Evolutionary conservation across 2,797 vertebrate genomes (phyloP).

Genomic region (Mormyrops boulengeri): DNA sequence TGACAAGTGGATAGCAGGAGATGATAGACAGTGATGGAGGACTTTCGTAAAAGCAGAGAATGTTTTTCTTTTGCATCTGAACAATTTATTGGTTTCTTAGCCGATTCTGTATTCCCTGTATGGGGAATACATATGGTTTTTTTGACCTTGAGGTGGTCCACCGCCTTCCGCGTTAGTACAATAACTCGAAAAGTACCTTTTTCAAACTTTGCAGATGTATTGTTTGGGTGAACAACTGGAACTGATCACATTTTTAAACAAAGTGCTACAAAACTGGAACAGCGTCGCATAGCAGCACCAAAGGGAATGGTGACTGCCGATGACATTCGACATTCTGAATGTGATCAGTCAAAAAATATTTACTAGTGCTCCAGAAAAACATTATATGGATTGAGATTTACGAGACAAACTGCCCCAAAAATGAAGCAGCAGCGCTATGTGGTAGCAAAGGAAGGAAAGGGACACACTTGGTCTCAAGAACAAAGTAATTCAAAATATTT

Average conservation of each 20-base stretch:
- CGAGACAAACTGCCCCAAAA: background rate
- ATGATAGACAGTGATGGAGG: background rate
- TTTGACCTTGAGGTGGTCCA: background rate
- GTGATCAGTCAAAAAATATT: background rate
- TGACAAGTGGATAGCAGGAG: background rate
- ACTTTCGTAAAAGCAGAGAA: background rate
- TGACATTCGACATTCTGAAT: background rate
- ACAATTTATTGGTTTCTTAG: background rate
- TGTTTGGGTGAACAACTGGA: background rate
- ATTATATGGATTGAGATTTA: background rate
- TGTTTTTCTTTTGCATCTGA: background rate
- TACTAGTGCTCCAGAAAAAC: background rate
- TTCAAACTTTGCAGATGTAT: background rate
- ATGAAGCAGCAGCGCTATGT: background rate
- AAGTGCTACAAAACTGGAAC: background rate
- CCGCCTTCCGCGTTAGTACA: background rate
- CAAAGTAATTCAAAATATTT: too few species aligned
- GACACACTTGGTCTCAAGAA: too few species aligned
- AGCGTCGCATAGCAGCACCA: background rate
- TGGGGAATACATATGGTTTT: background rate
- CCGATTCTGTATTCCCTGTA: background rate
- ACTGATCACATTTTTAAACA: background rate
- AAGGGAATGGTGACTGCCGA: background rate
- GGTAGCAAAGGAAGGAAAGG: too few species aligned
- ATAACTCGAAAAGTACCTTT: background rate